Evolutionary conservation across 2,113 vertebrate genomes (phyloP).

Genomic region (Halichoerus grypus): DNA sequence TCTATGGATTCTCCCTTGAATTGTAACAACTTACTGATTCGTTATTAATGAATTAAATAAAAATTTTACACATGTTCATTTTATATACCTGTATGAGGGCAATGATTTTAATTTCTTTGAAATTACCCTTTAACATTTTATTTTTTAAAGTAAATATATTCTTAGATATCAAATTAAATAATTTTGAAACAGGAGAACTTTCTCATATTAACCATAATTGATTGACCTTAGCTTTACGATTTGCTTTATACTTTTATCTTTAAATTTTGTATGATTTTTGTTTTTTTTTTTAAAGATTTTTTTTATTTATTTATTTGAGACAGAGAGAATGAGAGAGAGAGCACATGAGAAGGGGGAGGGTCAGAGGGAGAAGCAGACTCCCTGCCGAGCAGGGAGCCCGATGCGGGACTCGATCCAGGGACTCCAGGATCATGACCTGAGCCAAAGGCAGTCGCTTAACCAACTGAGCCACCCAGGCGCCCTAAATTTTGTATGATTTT

Average conservation of each 20-base stretch:
- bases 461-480: no score
- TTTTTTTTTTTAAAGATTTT: no score
- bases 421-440: no score
- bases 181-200: not conserved
- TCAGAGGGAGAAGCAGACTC: no score
- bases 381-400: no score
- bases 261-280: not conserved
- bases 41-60: not conserved
- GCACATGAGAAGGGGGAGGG: no score
- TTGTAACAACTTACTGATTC: not conserved
- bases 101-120: constrained; percentile 1
- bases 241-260: not conserved
- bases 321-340: no score
- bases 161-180: not conserved
- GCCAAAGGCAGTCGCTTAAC: no score
- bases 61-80: not conserved
- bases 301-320: no score
- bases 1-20: not conserved
- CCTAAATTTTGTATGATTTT: not conserved
- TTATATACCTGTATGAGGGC: not conserved
- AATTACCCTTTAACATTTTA: not conserved
- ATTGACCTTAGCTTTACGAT: not conserved
- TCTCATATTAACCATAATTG: not conserved
- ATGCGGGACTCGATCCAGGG: no score
- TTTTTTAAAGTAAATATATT: not conserved